phyloP scores from a whole-genome alignment of 37 sponge, comb jelly and placozoan genomes.

The Axinella damicornis region DNA sequence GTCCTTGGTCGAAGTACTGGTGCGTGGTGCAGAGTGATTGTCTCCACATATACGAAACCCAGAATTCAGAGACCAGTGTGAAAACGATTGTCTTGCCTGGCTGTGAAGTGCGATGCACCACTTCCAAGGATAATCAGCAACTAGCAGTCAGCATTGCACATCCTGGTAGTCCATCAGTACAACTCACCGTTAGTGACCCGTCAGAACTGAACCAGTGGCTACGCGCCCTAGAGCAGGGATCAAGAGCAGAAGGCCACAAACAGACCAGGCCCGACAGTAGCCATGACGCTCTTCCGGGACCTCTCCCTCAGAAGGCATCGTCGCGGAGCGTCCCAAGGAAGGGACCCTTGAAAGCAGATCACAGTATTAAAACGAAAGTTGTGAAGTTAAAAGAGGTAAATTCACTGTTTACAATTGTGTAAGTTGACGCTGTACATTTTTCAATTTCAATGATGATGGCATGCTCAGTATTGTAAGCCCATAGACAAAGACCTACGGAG shows the following conservation, averaged over 20 bases:
- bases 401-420: not conserved
- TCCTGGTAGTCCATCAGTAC: slow-evolving; percentile 18
- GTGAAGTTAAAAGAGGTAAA: too few relatives aligned
- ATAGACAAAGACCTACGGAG: too few relatives aligned
- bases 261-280: not conserved
- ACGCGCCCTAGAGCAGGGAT: slow-evolving; percentile 44
- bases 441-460: too few relatives aligned
- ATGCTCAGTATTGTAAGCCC: too few relatives aligned
- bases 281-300: not conserved
- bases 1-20: slow-evolving; percentile 66
- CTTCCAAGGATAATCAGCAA: slow-evolving; percentile 3
- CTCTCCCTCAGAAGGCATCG: not conserved
- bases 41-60: slow-evolving; percentile 68
- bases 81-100: slow-evolving; percentile 59
- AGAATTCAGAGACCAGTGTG: slow-evolving; percentile 33
- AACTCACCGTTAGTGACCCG: slow-evolving; percentile 35
- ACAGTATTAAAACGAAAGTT: not conserved
- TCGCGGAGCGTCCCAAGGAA: slow-evolving; percentile 3
- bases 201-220: slow-evolving; percentile 58
- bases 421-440: too few relatives aligned
- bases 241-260: slow-evolving; percentile 16
- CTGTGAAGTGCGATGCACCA: slow-evolving; percentile 21
- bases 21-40: slow-evolving; percentile 49
- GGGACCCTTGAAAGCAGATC: slow-evolving; percentile 35
- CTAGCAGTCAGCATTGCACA: slow-evolving; percentile 37